Percentiles rank a stretch among this genome's conserved stretches.
These are phyloP conservation scores for Adrianichthys oophorus DNA, from an alignment of 2,797 vertebrate genomes.

Conservation along the genomic window DNA sequence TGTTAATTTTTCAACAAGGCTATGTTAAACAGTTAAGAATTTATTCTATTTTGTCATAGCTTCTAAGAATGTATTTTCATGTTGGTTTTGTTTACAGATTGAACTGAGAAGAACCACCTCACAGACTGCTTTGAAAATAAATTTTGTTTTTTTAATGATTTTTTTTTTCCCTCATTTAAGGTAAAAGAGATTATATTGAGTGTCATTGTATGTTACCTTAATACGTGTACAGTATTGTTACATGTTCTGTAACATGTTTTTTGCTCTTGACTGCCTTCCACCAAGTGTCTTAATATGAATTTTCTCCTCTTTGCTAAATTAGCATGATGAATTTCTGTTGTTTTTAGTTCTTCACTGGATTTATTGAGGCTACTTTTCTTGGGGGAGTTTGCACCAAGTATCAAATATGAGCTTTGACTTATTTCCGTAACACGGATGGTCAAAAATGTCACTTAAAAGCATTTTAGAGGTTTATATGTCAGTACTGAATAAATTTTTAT, in stretches of 20 bases:
- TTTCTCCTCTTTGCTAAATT: conserved; percentile 7
- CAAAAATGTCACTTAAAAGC: too few species aligned
- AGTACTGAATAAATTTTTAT: too few species aligned
- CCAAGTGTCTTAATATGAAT: conserved; percentile 38
- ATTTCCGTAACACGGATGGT: too few species aligned
- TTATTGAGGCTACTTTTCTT: neutral
- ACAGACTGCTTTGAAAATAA: conserved; percentile 18
- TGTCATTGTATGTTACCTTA: conserved; percentile 10
- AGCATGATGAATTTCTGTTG: conserved; percentile 20
- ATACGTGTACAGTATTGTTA: conserved; percentile 20
- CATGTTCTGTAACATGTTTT: conserved; percentile 2
- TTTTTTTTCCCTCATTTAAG: conserved; percentile 32
- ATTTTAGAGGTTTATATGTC: too few species aligned
- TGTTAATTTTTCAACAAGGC: conserved; percentile 2
- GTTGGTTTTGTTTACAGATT: neutral
- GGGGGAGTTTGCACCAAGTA: neutral
- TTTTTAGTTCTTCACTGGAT: conserved; percentile 24
- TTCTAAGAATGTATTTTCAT: neutral
- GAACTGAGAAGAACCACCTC: conserved; percentile 18
- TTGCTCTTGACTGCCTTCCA: neutral
- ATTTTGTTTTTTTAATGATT: conserved; percentile 15
- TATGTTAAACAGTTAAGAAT: conserved; percentile 4
- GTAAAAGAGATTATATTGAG: neutral
- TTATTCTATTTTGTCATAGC: conserved; percentile 6
- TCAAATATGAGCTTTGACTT: neutral